Conservation (phyloP, 1,140 invertebrate genomes). For the Halictus rubicundus region DNA sequence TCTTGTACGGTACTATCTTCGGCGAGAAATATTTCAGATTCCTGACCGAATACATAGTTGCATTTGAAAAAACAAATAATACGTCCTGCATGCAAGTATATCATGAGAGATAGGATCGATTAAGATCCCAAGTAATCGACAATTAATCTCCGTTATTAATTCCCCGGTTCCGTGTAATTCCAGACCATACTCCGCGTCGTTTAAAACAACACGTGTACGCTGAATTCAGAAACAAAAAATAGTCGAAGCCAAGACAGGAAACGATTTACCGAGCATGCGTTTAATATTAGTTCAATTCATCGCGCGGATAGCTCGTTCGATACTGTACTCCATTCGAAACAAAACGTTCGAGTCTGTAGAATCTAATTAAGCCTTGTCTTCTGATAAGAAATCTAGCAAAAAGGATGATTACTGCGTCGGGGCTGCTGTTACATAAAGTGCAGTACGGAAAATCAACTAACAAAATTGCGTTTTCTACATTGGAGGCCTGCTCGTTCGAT, state of each 20-base stretch:
- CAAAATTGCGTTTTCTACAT: not conserved
- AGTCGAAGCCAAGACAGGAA: not conserved
- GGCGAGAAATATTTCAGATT: not conserved
- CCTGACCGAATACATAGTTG: no score
- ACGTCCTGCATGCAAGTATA: not conserved
- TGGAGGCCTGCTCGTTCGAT: no score
- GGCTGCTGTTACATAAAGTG: not conserved
- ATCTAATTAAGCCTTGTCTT: not conserved
- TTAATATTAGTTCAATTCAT: not conserved
- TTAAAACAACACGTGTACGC: slow-evolving; percentile 2
- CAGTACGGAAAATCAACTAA: not conserved
- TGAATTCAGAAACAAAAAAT: not conserved
- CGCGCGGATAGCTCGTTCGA: not conserved
- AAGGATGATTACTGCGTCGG: not conserved
- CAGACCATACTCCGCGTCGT: not conserved
- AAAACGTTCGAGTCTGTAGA: not conserved
- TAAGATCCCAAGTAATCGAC: slow-evolving; percentile 48
- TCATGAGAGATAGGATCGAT: slow-evolving; percentile 20
- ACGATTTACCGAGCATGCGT: not conserved
- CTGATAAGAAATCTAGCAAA: not conserved
- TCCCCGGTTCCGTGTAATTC: not conserved
- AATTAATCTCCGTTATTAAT: slow-evolving; percentile 42
- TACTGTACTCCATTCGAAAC: not conserved
- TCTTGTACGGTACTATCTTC: no score
- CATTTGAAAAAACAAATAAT: no score